Percentiles rank a stretch among this genome's conserved stretches.
Conservation (phyloP, 92 coral and sea anemone species). For the Bergia sp. region DNA sequence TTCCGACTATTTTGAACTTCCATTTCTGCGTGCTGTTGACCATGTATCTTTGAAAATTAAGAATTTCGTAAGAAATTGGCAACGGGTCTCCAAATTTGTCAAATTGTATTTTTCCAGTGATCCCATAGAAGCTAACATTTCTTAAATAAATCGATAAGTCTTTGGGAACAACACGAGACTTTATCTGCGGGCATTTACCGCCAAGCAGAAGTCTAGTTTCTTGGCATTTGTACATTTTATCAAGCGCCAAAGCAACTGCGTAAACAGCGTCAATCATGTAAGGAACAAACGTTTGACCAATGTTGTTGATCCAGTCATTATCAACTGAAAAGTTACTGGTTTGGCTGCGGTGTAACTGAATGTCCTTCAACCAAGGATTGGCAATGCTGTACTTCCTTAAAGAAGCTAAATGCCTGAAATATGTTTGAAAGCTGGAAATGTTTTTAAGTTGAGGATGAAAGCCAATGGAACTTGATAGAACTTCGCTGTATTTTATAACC, state of each 20-base stretch:
- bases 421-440: not conserved
- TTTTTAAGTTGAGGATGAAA: not conserved
- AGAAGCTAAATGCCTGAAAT: not conserved
- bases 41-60: not conserved
- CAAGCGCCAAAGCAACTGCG: not conserved
- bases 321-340: too few species aligned
- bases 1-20: not conserved
- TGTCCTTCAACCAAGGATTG: not conserved
- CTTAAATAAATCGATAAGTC: not conserved
- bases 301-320: not conserved
- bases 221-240: not conserved
- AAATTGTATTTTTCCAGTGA: not conserved
- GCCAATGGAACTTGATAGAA: not conserved
- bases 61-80: not conserved
- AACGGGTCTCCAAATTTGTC: not conserved
- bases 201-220: not conserved
- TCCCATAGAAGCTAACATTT: not conserved
- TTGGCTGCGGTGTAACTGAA: too few species aligned
- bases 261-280: conserved; percentile 6
- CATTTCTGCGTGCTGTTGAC: not conserved
- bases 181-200: not conserved
- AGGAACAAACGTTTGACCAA: not conserved
- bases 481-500: not conserved
- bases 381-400: not conserved
- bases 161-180: not conserved